Conservation (phyloP, 2,888 invertebrate genomes). For the Psylliodes chrysocephalus region DNA sequence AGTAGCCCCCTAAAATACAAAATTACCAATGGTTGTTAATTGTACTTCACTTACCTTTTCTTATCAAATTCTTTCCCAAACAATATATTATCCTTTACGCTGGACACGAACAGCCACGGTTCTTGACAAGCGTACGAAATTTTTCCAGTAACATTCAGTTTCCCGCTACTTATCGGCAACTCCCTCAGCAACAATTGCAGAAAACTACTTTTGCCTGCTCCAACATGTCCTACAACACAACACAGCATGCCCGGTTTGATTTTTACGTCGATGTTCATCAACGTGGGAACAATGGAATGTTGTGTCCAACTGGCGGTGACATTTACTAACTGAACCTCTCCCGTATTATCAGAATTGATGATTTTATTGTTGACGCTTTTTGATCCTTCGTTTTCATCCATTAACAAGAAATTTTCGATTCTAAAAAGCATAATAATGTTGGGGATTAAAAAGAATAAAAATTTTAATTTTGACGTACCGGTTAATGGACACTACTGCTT, state of each 20-base stretch:
- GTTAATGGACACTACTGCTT: slow-evolving; percentile 54
- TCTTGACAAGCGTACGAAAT: slow-evolving; percentile 82
- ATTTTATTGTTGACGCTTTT: neutral
- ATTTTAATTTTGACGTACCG: slow-evolving; percentile 34
- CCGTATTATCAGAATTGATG: neutral
- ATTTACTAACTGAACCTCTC: slow-evolving; percentile 43
- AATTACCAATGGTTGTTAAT: too few species aligned
- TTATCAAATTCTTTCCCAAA: slow-evolving; percentile 76
- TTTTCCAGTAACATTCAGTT: slow-evolving; percentile 70
- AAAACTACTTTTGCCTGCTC: slow-evolving; percentile 76
- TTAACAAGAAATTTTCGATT: slow-evolving; percentile 52
- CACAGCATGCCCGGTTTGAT: slow-evolving; percentile 63
- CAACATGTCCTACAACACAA: slow-evolving; percentile 71
- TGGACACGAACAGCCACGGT: slow-evolving; percentile 81
- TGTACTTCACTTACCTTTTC: slow-evolving; percentile 64
- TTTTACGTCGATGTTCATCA: slow-evolving; percentile 65
- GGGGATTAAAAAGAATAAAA: too few species aligned
- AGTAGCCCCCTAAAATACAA: neutral
- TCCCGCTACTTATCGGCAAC: slow-evolving; percentile 71
- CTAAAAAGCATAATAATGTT: neutral
- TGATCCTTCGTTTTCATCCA: slow-evolving; percentile 47
- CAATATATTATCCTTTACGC: slow-evolving; percentile 81
- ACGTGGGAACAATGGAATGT: slow-evolving; percentile 56
- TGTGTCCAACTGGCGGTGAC: slow-evolving; percentile 54
- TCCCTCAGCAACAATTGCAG: slow-evolving; percentile 79